Evolutionary conservation across 2,888 invertebrate species (phyloP).

Genomic region (Agrochola lychnidis): DNA sequence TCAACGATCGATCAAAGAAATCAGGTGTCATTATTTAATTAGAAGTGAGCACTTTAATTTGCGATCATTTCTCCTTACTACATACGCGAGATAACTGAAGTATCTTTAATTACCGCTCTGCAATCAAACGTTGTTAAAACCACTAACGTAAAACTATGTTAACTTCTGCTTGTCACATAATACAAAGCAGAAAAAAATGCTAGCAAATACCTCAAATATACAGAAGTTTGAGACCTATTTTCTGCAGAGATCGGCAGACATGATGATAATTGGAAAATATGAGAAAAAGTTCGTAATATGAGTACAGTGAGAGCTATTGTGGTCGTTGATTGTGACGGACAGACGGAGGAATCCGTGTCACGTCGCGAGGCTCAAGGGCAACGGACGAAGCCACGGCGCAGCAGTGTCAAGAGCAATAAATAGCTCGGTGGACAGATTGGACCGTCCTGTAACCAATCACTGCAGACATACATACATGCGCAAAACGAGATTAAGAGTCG

Average conservation of each 20-base stretch:
- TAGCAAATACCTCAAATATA: background rate
- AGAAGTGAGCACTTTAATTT: constrained; percentile 25
- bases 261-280: constrained; percentile 13
- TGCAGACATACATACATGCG: background rate
- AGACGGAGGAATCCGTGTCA: constrained; percentile 67
- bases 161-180: background rate
- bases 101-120: background rate
- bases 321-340: constrained; percentile 44
- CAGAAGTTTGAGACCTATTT: background rate
- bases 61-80: background rate
- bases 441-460: constrained; percentile 49
- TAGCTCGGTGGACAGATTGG: constrained; percentile 51
- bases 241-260: background rate
- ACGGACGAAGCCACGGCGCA: constrained; percentile 40
- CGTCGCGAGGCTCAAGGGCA: constrained; percentile 76
- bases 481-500: background rate
- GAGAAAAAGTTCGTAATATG: constrained; percentile 30
- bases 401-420: constrained; percentile 69
- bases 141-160: constrained; percentile 1
- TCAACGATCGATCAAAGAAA: constrained; percentile 22
- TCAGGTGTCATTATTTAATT: constrained; percentile 42
- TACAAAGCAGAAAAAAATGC: background rate
- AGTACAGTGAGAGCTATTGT: constrained; percentile 48
- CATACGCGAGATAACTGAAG: background rate
- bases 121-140: constrained; percentile 2